Percentiles rank a stretch among this genome's conserved stretches.
Evolutionary conservation across 37 sponge, comb jelly and placozoan genomes (phyloP).

Genomic region (Corticium candelabrum): DNA sequence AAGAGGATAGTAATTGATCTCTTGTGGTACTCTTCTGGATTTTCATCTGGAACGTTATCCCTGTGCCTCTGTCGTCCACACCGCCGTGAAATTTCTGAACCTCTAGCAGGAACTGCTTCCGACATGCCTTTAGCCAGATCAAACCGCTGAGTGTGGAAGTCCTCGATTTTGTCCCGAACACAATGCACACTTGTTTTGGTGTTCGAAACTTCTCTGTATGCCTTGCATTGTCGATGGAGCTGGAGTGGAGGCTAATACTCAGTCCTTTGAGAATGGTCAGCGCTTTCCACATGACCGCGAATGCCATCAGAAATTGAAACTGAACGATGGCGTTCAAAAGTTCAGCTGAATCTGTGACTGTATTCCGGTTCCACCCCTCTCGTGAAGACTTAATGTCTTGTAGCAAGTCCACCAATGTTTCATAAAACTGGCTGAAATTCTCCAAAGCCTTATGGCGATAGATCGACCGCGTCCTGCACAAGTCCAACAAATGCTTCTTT

Average conservation of each 20-base stretch:
- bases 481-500: neutral
- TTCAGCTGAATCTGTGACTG: too few relatives aligned
- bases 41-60: conserved; percentile 40
- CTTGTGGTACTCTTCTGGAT: conserved; percentile 32
- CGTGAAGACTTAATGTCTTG: too few relatives aligned
- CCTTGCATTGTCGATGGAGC: too few relatives aligned
- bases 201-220: conserved; percentile 32
- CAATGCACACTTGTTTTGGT: conserved; percentile 10
- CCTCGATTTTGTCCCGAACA: conserved; percentile 27
- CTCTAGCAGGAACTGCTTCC: conserved; percentile 25
- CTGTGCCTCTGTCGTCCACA: conserved; percentile 28
- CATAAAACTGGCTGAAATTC: conserved; percentile 25
- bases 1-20: conserved; percentile 42
- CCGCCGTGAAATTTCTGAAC: conserved; percentile 14
- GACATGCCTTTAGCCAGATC: conserved; percentile 13
- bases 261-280: too few relatives aligned
- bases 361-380: too few relatives aligned
- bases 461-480: conserved; percentile 34
- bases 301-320: too few relatives aligned
- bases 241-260: too few relatives aligned
- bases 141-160: conserved; percentile 26
- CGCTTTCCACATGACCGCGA: too few relatives aligned
- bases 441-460: conserved; percentile 23
- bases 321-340: too few relatives aligned
- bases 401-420: conserved; percentile 44